Evolutionary conservation across 2,888 invertebrate genomes (phyloP).

Genomic region (Rosalia funebris): DNA sequence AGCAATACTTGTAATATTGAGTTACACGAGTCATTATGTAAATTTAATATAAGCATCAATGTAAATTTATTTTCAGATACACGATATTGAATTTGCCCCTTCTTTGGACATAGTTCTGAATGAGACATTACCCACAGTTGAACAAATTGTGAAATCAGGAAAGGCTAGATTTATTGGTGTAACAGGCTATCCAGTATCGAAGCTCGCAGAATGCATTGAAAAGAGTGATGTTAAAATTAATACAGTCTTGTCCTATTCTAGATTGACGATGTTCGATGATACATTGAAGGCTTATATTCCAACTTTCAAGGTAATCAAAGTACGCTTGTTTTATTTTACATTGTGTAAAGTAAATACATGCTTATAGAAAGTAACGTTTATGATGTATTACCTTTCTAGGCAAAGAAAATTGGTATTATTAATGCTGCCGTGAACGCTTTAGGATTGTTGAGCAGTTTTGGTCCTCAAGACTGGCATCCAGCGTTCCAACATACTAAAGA

Average conservation of each 20-base stretch:
- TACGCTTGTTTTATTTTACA: too few relatives aligned
- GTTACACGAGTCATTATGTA: too few relatives aligned
- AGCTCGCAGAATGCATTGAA: constrained; percentile 79
- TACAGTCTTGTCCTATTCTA: constrained; percentile 80
- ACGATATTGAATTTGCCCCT: constrained; percentile 90
- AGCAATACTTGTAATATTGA: too few relatives aligned
- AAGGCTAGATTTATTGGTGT: constrained; percentile 85
- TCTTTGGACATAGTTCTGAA: constrained; percentile 78
- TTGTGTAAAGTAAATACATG: too few relatives aligned
- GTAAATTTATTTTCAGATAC: too few relatives aligned
- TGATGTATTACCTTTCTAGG: too few relatives aligned
- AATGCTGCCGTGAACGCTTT: constrained; percentile 85
- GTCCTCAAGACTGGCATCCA: constrained; percentile 85
- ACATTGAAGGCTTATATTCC: constrained; percentile 77
- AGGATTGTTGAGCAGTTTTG: constrained; percentile 82
- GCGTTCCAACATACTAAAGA: constrained; percentile 73
- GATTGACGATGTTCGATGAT: constrained; percentile 83
- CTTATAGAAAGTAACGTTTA: too few relatives aligned
- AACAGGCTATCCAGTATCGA: constrained; percentile 85
- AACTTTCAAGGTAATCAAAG: constrained; percentile 78
- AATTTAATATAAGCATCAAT: too few relatives aligned
- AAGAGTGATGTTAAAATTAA: constrained; percentile 71
- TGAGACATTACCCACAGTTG: constrained; percentile 87
- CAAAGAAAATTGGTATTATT: constrained; percentile 79
- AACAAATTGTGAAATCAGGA: constrained; percentile 76